Evolutionary conservation across 1,140 invertebrate genomes (phyloP).

Genomic region (Augochlora pura): DNA sequence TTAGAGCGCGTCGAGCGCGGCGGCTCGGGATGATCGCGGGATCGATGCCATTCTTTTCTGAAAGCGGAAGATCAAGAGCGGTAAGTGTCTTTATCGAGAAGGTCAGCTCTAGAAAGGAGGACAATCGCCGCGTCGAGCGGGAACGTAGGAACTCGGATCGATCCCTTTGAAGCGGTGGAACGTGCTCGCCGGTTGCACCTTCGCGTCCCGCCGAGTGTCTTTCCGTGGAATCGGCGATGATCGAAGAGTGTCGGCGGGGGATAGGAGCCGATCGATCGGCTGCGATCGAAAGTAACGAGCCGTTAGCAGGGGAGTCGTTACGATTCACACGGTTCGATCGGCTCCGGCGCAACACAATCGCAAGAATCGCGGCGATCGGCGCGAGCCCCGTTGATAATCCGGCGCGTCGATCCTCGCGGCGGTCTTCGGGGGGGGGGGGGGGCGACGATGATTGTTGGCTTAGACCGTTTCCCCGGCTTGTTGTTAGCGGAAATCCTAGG

Average conservation of each 20-base stretch:
- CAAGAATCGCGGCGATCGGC: too few relatives aligned
- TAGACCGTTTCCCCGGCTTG: conserved; percentile 16
- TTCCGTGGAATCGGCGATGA: conserved; percentile 40
- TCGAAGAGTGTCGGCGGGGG: conserved; percentile 11
- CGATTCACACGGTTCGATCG: conserved; percentile 66
- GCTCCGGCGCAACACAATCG: conserved; percentile 51
- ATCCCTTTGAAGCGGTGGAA: conserved; percentile 41
- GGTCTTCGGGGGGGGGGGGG: too few relatives aligned
- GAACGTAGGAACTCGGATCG: conserved; percentile 23
- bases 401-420: background rate
- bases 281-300: conserved; percentile 41
- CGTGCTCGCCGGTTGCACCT: conserved; percentile 21
- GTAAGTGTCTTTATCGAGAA: conserved; percentile 45
- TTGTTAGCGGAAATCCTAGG: conserved; percentile 38
- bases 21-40: conserved; percentile 1
- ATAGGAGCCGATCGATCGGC: conserved; percentile 19
- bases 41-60: conserved; percentile 10
- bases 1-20: background rate
- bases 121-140: conserved; percentile 19
- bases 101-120: conserved; percentile 49
- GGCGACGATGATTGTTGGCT: conserved; percentile 46
- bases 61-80: conserved; percentile 28
- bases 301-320: conserved; percentile 53
- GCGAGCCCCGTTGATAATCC: too few relatives aligned
- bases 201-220: conserved; percentile 11